Evolutionary conservation across 2,888 invertebrate genomes (phyloP).

Genomic region (Hedychridium roseum): DNA sequence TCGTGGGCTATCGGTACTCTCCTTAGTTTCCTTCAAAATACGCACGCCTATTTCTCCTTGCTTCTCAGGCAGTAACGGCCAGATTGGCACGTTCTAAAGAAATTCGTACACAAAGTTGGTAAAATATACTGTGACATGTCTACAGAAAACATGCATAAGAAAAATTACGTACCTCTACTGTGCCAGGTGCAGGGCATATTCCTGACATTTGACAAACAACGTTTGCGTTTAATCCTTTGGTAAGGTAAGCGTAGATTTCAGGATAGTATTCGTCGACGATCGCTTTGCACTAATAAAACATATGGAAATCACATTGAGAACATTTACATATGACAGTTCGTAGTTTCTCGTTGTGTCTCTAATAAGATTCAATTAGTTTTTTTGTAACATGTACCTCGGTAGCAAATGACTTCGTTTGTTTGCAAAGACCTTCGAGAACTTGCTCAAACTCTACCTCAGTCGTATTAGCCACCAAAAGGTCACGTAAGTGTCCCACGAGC

Average conservation of each 20-base stretch:
- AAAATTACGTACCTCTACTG: slow-evolving; percentile 24
- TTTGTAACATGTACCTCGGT: slow-evolving; percentile 65
- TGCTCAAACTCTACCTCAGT: slow-evolving; percentile 83
- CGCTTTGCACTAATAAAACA: slow-evolving; percentile 68
- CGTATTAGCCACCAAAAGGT: slow-evolving; percentile 83
- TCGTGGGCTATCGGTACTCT: slow-evolving; percentile 14
- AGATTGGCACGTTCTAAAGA: slow-evolving; percentile 66
- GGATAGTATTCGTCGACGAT: slow-evolving; percentile 83
- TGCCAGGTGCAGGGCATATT: slow-evolving; percentile 68
- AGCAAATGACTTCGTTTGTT: slow-evolving; percentile 78
- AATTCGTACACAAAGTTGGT: slow-evolving; percentile 20
- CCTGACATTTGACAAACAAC: slow-evolving; percentile 77
- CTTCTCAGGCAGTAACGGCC: slow-evolving; percentile 69
- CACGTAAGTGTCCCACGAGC: slow-evolving; percentile 79
- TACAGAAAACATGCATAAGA: slow-evolving; percentile 5
- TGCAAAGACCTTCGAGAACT: slow-evolving; percentile 81
- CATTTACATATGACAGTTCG: no score
- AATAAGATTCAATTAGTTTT: no score
- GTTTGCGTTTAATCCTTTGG: slow-evolving; percentile 74
- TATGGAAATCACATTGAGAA: no score
- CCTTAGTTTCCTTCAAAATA: slow-evolving; percentile 36
- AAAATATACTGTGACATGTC: neutral
- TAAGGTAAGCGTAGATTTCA: slow-evolving; percentile 75
- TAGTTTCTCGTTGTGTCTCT: no score
- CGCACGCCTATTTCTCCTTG: slow-evolving; percentile 38